phyloP scores from a whole-genome alignment of 2,888 invertebrate species.

The Biston stratarius region DNA sequence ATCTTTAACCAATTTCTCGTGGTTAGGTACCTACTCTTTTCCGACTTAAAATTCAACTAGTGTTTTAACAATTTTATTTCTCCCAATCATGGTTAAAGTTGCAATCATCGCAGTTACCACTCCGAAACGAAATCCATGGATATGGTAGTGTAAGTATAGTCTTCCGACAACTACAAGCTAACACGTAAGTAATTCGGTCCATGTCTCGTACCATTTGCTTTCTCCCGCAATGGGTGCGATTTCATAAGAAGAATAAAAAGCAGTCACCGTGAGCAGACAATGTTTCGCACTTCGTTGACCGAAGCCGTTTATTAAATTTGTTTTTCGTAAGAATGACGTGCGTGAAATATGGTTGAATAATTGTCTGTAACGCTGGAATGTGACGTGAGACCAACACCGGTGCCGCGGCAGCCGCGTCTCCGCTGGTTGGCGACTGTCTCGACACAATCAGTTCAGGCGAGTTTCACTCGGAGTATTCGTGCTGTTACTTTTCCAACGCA shows the following conservation, averaged over 20 bases:
- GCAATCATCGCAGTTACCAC: neutral
- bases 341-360: slow-evolving; percentile 64
- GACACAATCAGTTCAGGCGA: slow-evolving; percentile 80
- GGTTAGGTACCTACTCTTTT: no score
- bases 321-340: slow-evolving; percentile 51
- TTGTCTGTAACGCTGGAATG: slow-evolving; percentile 71
- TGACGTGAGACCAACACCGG: slow-evolving; percentile 57
- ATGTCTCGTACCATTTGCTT: slow-evolving; percentile 27
- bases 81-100: neutral
- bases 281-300: slow-evolving; percentile 26
- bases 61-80: no score
- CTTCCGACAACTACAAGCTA: slow-evolving; percentile 3
- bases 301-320: slow-evolving; percentile 29
- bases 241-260: slow-evolving; percentile 37
- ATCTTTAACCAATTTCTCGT: no score
- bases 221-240: slow-evolving; percentile 30
- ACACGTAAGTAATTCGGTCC: slow-evolving; percentile 23
- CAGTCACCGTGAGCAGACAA: slow-evolving; percentile 43
- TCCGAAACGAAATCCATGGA: slow-evolving; percentile 14
- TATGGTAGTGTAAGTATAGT: neutral
- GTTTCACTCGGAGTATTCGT: slow-evolving; percentile 85
- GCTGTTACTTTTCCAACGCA: slow-evolving; percentile 86
- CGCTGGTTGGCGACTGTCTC: slow-evolving; percentile 44
- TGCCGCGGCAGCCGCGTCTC: slow-evolving; percentile 35
- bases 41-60: no score